phyloP scores from a whole-genome alignment of 1,140 invertebrate genomes.

The Drosophila nannoptera region DNA sequence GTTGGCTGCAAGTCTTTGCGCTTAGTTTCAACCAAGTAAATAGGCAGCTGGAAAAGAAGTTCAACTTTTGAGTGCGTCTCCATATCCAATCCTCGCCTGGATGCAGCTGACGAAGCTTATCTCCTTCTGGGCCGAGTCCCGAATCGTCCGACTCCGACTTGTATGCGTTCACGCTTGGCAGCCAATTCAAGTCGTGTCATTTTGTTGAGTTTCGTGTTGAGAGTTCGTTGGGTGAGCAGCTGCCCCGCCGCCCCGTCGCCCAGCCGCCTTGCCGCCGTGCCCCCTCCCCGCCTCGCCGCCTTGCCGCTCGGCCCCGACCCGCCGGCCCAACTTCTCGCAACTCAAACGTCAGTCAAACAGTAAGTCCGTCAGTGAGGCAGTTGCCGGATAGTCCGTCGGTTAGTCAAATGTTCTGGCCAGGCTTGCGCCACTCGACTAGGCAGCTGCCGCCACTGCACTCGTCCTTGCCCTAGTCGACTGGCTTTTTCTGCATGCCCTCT shows the following conservation, averaged over 20 bases:
- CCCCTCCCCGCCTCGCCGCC: conserved; percentile 11
- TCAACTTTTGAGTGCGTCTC: conserved; percentile 34
- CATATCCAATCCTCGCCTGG: neutral
- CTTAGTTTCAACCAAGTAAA: conserved; percentile 54
- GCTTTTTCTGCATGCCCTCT: conserved; percentile 6
- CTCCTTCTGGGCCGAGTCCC: conserved; percentile 54
- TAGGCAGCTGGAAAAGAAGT: conserved; percentile 55
- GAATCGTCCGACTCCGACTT: conserved; percentile 55
- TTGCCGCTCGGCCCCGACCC: conserved; percentile 19
- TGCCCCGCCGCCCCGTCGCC: conserved; percentile 35
- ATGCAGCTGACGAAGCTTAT: conserved; percentile 39
- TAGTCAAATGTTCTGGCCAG: conserved; percentile 49
- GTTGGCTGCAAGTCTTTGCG: conserved; percentile 32
- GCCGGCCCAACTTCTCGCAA: conserved; percentile 37
- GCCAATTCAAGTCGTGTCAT: conserved; percentile 75
- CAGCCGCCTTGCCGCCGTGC: neutral
- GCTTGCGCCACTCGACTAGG: conserved; percentile 35
- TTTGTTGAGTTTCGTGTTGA: conserved; percentile 75
- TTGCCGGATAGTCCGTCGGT: neutral
- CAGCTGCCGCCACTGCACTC: conserved; percentile 1
- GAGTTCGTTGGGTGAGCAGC: conserved; percentile 49
- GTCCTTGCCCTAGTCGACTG: neutral
- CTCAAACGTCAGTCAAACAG: conserved; percentile 66
- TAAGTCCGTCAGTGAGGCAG: conserved; percentile 33
- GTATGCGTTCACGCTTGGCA: conserved; percentile 75